phyloP scores from a whole-genome alignment of 2,888 invertebrate genomes.

The Caenorhabditis sp. region DNA sequence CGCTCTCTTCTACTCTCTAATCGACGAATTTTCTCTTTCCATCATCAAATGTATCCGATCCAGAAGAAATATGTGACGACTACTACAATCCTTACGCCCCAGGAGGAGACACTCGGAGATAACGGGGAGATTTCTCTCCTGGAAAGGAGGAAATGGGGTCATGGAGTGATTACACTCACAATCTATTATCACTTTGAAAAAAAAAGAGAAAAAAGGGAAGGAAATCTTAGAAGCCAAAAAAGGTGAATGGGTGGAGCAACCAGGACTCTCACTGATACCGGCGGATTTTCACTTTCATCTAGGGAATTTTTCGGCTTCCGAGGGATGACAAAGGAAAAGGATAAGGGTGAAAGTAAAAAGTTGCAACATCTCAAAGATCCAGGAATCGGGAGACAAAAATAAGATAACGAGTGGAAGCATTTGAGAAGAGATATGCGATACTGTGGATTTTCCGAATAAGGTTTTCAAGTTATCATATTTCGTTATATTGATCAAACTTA shows the following conservation, averaged over 20 bases:
- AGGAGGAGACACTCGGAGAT: constrained; percentile 46
- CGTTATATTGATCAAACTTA: too few species aligned
- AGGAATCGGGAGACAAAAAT: neutral
- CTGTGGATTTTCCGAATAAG: too few species aligned
- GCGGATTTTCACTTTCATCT: constrained; percentile 32
- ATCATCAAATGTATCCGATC: constrained; percentile 37
- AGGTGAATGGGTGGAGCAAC: constrained; percentile 25
- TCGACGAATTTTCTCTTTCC: constrained; percentile 29
- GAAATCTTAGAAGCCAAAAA: constrained; percentile 29
- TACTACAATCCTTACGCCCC: constrained; percentile 25
- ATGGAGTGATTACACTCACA: constrained; percentile 46
- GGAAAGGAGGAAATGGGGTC: constrained; percentile 46
- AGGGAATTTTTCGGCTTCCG: constrained; percentile 14
- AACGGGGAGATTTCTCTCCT: constrained; percentile 35
- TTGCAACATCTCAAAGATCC: constrained; percentile 11
- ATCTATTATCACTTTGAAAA: constrained; percentile 38
- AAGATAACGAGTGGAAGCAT: neutral
- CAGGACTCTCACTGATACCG: constrained; percentile 6
- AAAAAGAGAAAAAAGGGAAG: constrained; percentile 9
- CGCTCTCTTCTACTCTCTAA: constrained; percentile 35
- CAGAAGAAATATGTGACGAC: constrained; percentile 30
- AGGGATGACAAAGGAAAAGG: too few species aligned
- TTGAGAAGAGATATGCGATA: neutral
- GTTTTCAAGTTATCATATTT: too few species aligned
- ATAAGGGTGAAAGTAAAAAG: neutral